Evolutionary conservation across 1,140 invertebrate species (phyloP).

Genomic region (Drosophila pallidifrons): DNA sequence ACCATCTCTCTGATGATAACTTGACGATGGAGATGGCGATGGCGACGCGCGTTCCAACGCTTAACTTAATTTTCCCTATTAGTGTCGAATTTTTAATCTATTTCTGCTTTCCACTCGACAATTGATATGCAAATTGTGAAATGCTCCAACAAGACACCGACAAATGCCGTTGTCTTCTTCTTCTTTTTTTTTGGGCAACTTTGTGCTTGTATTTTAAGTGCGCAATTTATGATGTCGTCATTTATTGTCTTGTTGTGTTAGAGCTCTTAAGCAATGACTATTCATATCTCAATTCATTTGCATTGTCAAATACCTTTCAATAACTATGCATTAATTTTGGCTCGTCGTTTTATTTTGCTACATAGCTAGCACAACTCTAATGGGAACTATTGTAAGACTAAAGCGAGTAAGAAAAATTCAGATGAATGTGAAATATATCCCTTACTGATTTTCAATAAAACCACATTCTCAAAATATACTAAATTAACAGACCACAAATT

Average conservation of each 20-base stretch:
- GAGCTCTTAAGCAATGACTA: background rate
- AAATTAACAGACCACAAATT: no score
- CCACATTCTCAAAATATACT: no score
- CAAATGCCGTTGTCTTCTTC: background rate
- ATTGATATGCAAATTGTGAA: constrained; percentile 72
- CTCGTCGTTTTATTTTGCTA: no score
- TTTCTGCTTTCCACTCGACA: constrained; percentile 55
- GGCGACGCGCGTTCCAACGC: constrained; percentile 55
- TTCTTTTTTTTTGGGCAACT: background rate
- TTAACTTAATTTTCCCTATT: constrained; percentile 76
- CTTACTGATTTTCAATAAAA: no score
- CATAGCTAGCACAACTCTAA: no score
- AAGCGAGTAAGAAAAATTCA: no score
- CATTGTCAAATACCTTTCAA: background rate
- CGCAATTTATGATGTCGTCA: constrained; percentile 5
- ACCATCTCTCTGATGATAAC: constrained; percentile 51
- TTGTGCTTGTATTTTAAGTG: background rate
- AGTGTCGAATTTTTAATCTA: constrained; percentile 74
- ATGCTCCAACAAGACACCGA: background rate
- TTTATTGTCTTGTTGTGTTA: background rate
- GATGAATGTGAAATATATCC: no score
- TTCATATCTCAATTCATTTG: constrained; percentile 3
- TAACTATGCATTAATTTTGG: background rate
- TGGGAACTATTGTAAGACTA: no score
- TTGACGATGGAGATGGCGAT: constrained; percentile 33